Percentiles rank a stretch among this genome's conserved stretches.
Evolutionary conservation across 2,888 invertebrate species (phyloP).

Genomic region (Chrysolina haemoptera): DNA sequence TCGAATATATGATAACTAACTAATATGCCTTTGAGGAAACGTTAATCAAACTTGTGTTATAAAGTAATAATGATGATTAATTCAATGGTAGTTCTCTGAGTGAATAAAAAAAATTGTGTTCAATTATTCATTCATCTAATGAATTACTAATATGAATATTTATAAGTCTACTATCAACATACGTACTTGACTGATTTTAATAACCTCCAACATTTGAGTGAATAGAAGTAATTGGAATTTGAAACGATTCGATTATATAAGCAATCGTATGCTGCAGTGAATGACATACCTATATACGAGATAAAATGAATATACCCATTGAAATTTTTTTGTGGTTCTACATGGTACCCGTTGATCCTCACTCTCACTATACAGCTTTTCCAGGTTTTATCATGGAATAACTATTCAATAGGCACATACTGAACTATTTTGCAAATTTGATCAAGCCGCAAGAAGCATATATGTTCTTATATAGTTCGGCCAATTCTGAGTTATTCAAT

Average conservation of each 20-base stretch:
- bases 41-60: neutral
- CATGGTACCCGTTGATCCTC: no score
- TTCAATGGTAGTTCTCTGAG: neutral
- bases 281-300: no score
- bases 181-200: constrained; percentile 9
- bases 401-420: no score
- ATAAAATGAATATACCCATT: no score
- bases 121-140: constrained; percentile 13
- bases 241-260: neutral
- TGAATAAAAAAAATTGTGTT: constrained; percentile 8
- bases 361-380: no score
- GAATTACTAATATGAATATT: constrained; percentile 22
- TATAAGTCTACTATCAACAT: constrained; percentile 21
- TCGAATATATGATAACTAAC: no score
- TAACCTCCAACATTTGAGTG: neutral
- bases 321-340: no score
- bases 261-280: neutral
- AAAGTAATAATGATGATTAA: neutral
- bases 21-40: neutral
- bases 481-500: constrained; percentile 11
- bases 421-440: no score
- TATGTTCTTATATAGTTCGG: neutral
- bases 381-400: no score
- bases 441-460: no score
- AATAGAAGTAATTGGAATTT: neutral